Conservation (phyloP, 2,888 invertebrate species). For the Antheraea assamensis region DNA sequence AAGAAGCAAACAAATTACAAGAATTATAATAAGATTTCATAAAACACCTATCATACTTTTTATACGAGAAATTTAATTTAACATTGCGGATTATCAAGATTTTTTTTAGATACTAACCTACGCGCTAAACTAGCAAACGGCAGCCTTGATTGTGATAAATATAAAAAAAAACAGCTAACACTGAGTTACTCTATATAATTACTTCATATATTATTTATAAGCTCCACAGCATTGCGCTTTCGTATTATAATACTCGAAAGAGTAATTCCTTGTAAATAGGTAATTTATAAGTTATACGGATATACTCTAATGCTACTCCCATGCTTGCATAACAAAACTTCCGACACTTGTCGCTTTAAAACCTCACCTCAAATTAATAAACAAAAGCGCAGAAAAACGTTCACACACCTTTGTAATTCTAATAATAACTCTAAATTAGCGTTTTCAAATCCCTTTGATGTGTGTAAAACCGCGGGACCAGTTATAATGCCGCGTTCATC, state of each 20-base stretch:
- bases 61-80: not conserved
- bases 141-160: conserved; percentile 62
- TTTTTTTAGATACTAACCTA: conserved; percentile 27
- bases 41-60: not conserved
- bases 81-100: not conserved
- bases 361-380: no score
- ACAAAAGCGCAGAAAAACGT: no score
- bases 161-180: conserved; percentile 44
- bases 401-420: no score
- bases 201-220: conserved; percentile 28
- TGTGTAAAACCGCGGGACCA: no score
- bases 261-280: conserved; percentile 4
- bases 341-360: no score
- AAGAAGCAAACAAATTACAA: not conserved
- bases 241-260: conserved; percentile 15
- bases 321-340: no score
- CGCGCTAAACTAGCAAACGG: conserved; percentile 51
- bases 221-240: conserved; percentile 23
- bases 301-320: no score
- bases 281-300: no score
- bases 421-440: no score
- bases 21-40: not conserved
- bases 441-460: no score
- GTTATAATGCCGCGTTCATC: no score
- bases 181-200: conserved; percentile 39